Conservation (phyloP, 2,797 vertebrate genomes). For the Toxotes lorentzi region DNA sequence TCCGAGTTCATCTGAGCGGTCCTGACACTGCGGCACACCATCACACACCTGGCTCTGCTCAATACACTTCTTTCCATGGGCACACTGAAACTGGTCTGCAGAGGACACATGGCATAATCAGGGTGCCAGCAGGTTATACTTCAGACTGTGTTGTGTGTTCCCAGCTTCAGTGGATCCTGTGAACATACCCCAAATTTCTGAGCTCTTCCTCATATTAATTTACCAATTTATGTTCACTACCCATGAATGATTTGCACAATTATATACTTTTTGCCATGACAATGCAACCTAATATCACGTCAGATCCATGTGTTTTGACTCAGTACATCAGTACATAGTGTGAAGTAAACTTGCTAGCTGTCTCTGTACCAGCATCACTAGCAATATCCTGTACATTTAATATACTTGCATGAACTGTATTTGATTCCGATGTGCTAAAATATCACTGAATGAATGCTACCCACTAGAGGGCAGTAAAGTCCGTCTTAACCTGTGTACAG, state of each 20-base stretch:
- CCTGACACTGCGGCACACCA: constrained; percentile 87
- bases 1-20: constrained; percentile 89
- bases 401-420: neutral
- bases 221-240: neutral
- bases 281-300: neutral
- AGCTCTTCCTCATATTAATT: neutral
- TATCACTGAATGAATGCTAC: rapidly evolving
- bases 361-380: neutral
- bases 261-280: neutral
- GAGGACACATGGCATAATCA: neutral
- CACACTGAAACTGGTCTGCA: constrained; percentile 90
- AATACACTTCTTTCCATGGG: constrained; percentile 83
- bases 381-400: neutral
- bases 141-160: neutral
- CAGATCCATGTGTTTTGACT: neutral
- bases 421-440: neutral
- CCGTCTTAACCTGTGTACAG: neutral
- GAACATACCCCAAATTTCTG: neutral
- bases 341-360: neutral
- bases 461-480: constrained; percentile 44
- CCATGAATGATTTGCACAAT: neutral
- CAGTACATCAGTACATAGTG: neutral
- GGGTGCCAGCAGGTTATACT: neutral
- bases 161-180: neutral
- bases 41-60: constrained; percentile 85